Evolutionary conservation across 2,113 vertebrate genomes (phyloP).

Genomic region (Pleuronectes platessa): DNA sequence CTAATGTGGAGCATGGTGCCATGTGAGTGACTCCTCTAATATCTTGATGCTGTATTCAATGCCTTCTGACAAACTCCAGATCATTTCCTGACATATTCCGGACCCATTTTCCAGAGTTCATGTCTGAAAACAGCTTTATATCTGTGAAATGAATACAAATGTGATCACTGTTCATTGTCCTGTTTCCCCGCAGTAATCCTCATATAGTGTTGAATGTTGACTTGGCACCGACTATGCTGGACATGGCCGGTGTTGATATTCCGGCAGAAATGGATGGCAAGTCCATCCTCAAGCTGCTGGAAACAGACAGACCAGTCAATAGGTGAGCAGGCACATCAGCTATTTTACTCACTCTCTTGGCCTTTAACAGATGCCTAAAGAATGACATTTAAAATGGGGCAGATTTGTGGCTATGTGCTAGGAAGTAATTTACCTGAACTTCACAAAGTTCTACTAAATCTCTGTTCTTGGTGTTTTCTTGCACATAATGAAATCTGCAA

Average conservation of each 20-base stretch:
- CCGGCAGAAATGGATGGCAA: slow-evolving; percentile 97
- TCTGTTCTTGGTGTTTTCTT: slow-evolving; percentile 17
- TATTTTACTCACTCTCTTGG: neutral
- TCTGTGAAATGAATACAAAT: neutral
- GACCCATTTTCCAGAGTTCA: too few relatives aligned
- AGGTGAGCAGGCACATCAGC: slow-evolving; percentile 80
- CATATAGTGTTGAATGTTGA: slow-evolving; percentile 96
- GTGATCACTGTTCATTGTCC: neutral
- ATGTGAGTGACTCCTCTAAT: slow-evolving; percentile 84
- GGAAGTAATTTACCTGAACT: neutral
- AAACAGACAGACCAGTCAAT: slow-evolving; percentile 89
- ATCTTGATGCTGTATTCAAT: neutral
- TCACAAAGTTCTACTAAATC: neutral
- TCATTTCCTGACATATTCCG: too few relatives aligned
- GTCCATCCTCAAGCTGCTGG: slow-evolving; percentile 95
- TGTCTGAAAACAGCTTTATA: neutral
- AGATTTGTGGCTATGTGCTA: neutral
- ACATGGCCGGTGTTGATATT: slow-evolving; percentile 94
- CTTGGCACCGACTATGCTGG: slow-evolving; percentile 94
- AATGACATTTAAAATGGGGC: slow-evolving; percentile 14
- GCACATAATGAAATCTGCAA: slow-evolving; percentile 12
- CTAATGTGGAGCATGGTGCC: slow-evolving; percentile 92
- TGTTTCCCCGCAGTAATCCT: slow-evolving; percentile 84
- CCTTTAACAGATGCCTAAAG: slow-evolving; percentile 1
- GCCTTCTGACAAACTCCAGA: too few relatives aligned